Evolutionary conservation across 2,113 vertebrate genomes (phyloP).

Genomic region (Hoplias malabaricus): DNA sequence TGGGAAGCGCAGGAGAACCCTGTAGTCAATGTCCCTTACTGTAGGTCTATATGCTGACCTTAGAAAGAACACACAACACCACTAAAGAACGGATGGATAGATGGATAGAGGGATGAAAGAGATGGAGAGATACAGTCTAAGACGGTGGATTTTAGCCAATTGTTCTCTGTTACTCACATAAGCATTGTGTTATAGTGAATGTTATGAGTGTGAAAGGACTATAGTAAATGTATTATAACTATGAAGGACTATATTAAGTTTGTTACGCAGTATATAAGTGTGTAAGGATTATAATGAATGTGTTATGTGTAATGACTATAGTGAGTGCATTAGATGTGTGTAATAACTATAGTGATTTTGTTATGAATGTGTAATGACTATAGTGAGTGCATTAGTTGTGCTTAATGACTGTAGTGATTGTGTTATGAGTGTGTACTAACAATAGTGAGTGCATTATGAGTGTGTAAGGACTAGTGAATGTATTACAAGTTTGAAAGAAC

Average conservation of each 20-base stretch:
- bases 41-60: conserved; percentile 77
- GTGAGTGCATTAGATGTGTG: too few relatives aligned
- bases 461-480: not conserved
- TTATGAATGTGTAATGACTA: too few relatives aligned
- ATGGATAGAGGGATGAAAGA: not conserved
- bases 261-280: too few relatives aligned
- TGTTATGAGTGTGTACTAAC: not conserved
- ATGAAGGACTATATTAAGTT: too few relatives aligned
- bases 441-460: not conserved
- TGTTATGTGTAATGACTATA: too few relatives aligned
- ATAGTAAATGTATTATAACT: too few relatives aligned
- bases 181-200: too few relatives aligned
- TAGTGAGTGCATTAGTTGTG: too few relatives aligned
- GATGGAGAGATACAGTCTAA: not conserved
- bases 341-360: not conserved
- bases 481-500: not conserved
- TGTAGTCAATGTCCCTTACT: conserved; percentile 73
- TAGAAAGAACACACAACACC: conserved; percentile 39
- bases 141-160: not conserved
- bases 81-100: conserved; percentile 35
- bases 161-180: too few relatives aligned
- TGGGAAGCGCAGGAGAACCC: conserved; percentile 81
- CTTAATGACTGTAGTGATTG: not conserved
- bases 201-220: too few relatives aligned
- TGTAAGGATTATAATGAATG: not conserved